Evolutionary conservation across 2,888 invertebrate species (phyloP).

Genomic region (Macrophya alboannulata): DNA sequence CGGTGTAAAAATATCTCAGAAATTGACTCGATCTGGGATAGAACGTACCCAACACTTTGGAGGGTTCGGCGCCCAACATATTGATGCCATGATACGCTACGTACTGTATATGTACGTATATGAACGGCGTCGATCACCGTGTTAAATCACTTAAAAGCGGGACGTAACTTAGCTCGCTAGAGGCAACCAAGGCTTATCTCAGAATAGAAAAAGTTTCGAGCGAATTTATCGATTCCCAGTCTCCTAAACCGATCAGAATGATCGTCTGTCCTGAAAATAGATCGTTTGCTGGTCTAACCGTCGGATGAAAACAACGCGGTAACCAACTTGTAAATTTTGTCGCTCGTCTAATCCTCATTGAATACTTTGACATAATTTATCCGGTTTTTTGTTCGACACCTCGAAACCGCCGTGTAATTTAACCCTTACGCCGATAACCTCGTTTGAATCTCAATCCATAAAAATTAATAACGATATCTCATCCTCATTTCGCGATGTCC

Average conservation of each 20-base stretch:
- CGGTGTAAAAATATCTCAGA: slow-evolving; percentile 22
- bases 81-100: not conserved
- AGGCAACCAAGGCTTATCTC: slow-evolving; percentile 44
- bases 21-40: not conserved
- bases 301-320: not conserved
- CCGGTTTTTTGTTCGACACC: not conserved
- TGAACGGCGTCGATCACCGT: slow-evolving; percentile 16
- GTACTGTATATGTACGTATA: not conserved
- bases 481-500: not conserved
- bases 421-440: not conserved
- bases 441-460: not conserved
- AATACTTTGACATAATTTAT: not conserved
- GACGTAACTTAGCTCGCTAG: slow-evolving; percentile 20
- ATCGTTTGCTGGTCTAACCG: not conserved
- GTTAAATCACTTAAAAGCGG: slow-evolving; percentile 30
- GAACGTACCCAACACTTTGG: not conserved
- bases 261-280: slow-evolving; percentile 39
- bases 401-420: not conserved
- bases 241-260: slow-evolving; percentile 43
- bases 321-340: not conserved
- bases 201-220: slow-evolving; percentile 53
- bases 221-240: slow-evolving; percentile 52
- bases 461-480: too few species aligned
- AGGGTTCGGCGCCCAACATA: slow-evolving; percentile 22
- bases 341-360: not conserved